Evolutionary conservation across 2,113 vertebrate genomes (phyloP).

Genomic region (Smithornis capensis): DNA sequence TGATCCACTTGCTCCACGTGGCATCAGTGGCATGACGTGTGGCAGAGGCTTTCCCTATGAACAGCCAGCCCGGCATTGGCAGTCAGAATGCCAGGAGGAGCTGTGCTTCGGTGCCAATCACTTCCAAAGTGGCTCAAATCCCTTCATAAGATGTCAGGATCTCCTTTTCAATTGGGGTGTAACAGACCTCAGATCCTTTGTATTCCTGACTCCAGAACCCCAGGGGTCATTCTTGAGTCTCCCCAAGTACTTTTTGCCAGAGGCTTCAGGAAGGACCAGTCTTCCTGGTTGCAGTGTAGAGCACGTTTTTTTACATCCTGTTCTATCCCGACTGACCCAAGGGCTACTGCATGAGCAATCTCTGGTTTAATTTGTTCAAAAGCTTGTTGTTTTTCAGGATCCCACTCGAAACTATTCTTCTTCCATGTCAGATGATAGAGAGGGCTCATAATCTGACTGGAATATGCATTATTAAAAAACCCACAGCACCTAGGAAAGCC

Average conservation of each 20-base stretch:
- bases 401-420: background rate
- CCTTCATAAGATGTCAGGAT: background rate
- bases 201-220: background rate
- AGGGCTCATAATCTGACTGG: background rate
- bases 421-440: background rate
- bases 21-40: no score
- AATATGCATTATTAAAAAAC: no score
- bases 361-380: background rate
- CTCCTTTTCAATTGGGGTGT: background rate
- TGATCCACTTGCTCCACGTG: no score
- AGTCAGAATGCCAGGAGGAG: no score
- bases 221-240: background rate
- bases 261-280: background rate
- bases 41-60: no score
- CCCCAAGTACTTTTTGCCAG: background rate
- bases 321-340: background rate
- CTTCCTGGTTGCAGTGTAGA: background rate
- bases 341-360: background rate
- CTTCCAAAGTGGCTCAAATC: background rate
- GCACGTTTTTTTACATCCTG: background rate
- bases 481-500: background rate
- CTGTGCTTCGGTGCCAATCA: no score
- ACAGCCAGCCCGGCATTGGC: no score
- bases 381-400: background rate
- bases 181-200: background rate